Conservation (phyloP, 2,113 vertebrate genomes). For the Orthonyx spaldingii region DNA sequence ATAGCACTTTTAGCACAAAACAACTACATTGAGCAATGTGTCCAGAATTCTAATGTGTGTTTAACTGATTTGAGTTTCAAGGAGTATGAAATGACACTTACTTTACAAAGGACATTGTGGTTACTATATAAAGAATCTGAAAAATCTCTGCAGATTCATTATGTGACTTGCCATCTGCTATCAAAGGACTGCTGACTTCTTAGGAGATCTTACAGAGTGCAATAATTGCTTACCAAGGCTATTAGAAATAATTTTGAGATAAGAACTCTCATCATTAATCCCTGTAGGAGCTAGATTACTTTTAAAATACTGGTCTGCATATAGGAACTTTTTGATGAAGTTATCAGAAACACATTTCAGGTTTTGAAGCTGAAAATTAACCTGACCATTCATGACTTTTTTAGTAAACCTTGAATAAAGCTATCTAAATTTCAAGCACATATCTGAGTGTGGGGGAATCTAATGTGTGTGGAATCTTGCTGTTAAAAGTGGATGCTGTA, state of each 20-base stretch:
- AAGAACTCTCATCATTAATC: slow-evolving; percentile 72
- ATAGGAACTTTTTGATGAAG: slow-evolving; percentile 69
- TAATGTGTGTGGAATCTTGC: not conserved
- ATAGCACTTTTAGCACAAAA: slow-evolving; percentile 77
- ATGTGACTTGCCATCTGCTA: slow-evolving; percentile 73
- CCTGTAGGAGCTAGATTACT: slow-evolving; percentile 71
- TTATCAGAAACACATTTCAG: slow-evolving; percentile 53
- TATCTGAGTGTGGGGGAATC: not conserved
- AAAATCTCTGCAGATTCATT: slow-evolving; percentile 55
- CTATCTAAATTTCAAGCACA: not conserved
- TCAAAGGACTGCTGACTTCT: slow-evolving; percentile 76
- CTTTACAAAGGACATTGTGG: slow-evolving; percentile 68
- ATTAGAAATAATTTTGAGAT: slow-evolving; percentile 76
- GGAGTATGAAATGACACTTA: slow-evolving; percentile 72
- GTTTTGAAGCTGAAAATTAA: slow-evolving; percentile 67
- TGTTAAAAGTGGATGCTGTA: not conserved
- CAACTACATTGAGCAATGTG: slow-evolving; percentile 76
- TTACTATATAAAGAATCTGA: slow-evolving; percentile 37
- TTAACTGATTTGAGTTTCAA: slow-evolving; percentile 73
- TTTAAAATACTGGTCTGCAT: slow-evolving; percentile 54
- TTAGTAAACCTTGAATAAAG: not conserved
- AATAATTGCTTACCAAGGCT: slow-evolving; percentile 52
- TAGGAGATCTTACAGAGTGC: slow-evolving; percentile 35
- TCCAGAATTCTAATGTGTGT: slow-evolving; percentile 48
- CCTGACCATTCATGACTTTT: not conserved